Conservation (phyloP, 2,797 vertebrate species). For the Manis pentadactyla region DNA sequence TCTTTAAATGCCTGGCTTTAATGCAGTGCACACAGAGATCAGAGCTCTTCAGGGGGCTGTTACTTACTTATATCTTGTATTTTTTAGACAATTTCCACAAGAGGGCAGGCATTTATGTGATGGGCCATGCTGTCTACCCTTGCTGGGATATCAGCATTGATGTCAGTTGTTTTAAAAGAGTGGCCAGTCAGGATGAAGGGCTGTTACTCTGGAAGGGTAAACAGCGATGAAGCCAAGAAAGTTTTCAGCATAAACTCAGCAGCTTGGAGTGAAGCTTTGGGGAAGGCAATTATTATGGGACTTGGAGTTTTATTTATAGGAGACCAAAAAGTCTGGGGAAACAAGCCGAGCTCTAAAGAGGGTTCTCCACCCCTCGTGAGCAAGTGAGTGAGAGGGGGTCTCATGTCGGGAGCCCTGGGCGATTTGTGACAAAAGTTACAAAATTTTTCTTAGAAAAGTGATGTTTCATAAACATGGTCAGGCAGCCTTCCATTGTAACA, state of each 20-base stretch:
- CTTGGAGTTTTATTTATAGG: neutral
- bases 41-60: neutral
- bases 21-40: neutral
- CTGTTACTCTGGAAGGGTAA: neutral
- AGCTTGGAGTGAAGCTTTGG: neutral
- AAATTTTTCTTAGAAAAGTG: neutral
- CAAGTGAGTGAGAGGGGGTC: too few relatives aligned
- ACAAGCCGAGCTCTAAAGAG: rapidly evolving
- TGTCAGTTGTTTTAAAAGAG: neutral
- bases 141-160: neutral
- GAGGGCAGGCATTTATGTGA: neutral
- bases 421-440: too few relatives aligned
- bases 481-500: rapidly evolving
- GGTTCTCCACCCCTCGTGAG: too few relatives aligned
- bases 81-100: neutral
- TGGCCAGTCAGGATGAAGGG: neutral
- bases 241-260: neutral
- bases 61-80: neutral
- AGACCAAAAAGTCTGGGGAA: neutral
- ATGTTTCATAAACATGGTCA: neutral
- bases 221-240: neutral
- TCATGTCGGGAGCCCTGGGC: too few relatives aligned
- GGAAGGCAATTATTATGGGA: neutral
- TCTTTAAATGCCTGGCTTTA: neutral
- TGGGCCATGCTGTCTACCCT: neutral